Percentiles rank a stretch among this genome's conserved stretches.
Conservation (phyloP, 2,113 vertebrate genomes). For the Deroptyus accipitrinus region DNA sequence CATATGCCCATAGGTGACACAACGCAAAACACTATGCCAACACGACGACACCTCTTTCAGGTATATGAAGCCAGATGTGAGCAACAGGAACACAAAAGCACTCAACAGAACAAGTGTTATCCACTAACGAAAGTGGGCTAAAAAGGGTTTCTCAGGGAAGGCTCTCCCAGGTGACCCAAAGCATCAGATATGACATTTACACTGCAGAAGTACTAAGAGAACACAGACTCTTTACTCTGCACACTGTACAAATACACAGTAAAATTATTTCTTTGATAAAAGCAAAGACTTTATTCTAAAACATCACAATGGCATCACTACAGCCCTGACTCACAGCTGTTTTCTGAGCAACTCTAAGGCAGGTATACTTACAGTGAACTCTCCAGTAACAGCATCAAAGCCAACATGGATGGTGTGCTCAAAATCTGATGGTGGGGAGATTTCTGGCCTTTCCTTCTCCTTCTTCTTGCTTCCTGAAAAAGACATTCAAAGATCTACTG, state of each 20-base stretch:
- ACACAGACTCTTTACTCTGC: not conserved
- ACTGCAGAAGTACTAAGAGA: not conserved
- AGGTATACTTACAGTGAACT: constrained; percentile 90
- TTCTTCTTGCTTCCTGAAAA: constrained; percentile 89
- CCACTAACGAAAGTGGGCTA: not conserved
- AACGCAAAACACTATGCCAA: not conserved
- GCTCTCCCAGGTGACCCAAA: not conserved
- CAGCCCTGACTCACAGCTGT: not conserved
- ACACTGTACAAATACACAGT: not conserved
- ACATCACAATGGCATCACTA: not conserved
- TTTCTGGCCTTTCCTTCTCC: constrained; percentile 94
- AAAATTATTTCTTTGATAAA: not conserved
- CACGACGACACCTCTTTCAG: not conserved
- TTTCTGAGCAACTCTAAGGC: not conserved
- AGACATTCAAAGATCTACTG: not conserved
- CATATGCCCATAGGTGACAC: not conserved
- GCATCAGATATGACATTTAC: not conserved
- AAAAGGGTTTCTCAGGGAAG: not conserved
- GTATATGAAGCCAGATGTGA: not conserved
- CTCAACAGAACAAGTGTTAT: not conserved
- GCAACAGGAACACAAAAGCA: not conserved
- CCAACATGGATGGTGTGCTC: constrained; percentile 98
- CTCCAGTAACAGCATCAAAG: constrained; percentile 95
- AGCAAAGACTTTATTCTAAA: not conserved
- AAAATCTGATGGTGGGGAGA: constrained; percentile 95